Evolutionary conservation across 2,888 invertebrate species (phyloP), one percentile per base, ranked within the genome.

Genomic region (Palloptera scutellata): DNA sequence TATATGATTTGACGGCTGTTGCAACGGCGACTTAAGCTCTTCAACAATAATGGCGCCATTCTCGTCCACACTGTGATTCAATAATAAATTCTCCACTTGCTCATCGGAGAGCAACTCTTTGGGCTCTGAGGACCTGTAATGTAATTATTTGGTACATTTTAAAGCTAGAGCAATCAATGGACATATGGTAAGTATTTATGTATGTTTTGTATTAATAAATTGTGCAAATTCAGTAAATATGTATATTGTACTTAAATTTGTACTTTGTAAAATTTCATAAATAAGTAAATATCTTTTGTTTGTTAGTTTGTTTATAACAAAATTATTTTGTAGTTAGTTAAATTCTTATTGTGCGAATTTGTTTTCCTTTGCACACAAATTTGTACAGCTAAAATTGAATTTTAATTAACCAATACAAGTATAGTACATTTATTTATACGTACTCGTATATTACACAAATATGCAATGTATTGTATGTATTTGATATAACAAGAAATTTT

Each of bases 31-130:
- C 69, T 79, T 81, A 51, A 82, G 74, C 67, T 81, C 79, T 70
- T 81, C 82, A 68, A 82, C 82, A 66, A 78, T 77, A 69, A 81
- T 81, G 61, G 77, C 77, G 67, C 81, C 81, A 61, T 81, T 79
- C 74, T 82, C 79, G 64, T 82, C 81, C 69, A 82, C 81, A 67
- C 77, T 78, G 67, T 80, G 82, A 67, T 82, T 82, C 68, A 83
- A 77, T 63, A 84, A 77, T 69, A 85, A 79, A 78, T 85, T 85
- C 76, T 85, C 85, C 67, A 85, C 83, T 77, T 85, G 85, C 67
- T 85, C 85, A 74, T 85, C 85, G 66, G 85, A 82, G 71, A 85
- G 80, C 72, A 82, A 73, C 72, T 85, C 85, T 76, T 85, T 85
- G 62, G 82, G 82, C 67, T 85, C 85, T 70, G 83, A 78, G 69